phyloP scores from a whole-genome alignment of 2,888 invertebrate genomes.

The Eledona agricola region DNA sequence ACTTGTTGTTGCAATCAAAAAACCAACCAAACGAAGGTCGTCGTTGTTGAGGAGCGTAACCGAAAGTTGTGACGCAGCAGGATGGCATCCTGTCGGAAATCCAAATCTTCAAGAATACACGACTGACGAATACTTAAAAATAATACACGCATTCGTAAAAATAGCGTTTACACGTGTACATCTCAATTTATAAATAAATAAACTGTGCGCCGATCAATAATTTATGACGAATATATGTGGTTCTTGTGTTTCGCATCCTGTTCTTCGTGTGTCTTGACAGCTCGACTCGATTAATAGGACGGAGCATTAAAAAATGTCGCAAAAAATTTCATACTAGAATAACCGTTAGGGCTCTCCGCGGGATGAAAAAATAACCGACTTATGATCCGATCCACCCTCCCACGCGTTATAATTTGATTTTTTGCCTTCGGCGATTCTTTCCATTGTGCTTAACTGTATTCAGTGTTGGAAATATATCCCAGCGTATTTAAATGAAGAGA shows the following conservation, averaged over 20 bases:
- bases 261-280: conserved; percentile 7
- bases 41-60: conserved; percentile 18
- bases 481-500: conserved; percentile 28
- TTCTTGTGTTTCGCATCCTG: conserved; percentile 19
- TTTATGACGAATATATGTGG: conserved; percentile 17
- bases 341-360: conserved; percentile 4
- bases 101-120: conserved; percentile 4
- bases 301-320: background rate
- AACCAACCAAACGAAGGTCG: conserved; percentile 29
- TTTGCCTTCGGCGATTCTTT: conserved; percentile 15
- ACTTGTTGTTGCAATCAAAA: conserved; percentile 4
- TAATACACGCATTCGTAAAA: conserved; percentile 20
- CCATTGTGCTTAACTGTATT: conserved; percentile 29
- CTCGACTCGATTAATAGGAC: conserved; percentile 6
- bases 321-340: background rate
- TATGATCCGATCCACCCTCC: conserved; percentile 9
- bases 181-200: conserved; percentile 31
- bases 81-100: conserved; percentile 9
- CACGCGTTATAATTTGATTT: conserved; percentile 26
- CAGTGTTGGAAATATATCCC: conserved; percentile 23
- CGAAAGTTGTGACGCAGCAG: conserved; percentile 16
- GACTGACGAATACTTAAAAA: conserved; percentile 28
- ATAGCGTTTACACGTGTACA: conserved; percentile 24
- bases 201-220: conserved; percentile 18
- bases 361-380: conserved; percentile 1